A percentile compares a stretch with the other conserved stretches of the same genome.
Evolutionary conservation across 2,888 invertebrate genomes (phyloP).

Genomic region (Eupithecia subumbrata): DNA sequence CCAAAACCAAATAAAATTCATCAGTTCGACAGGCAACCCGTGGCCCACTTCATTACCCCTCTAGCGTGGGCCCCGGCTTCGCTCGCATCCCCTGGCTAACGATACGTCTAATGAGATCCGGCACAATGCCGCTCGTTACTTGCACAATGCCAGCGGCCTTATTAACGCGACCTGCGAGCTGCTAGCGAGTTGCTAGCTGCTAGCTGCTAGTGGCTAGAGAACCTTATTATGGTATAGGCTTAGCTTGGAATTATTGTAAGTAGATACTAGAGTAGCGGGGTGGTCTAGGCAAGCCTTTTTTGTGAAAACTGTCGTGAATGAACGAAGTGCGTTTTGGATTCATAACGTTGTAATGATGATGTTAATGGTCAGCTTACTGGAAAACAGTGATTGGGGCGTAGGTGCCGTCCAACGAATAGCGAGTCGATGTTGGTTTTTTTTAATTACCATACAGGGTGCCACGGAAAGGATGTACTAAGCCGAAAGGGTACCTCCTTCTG

Average conservation of each 20-base stretch:
- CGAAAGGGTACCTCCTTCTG: no score
- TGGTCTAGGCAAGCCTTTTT: no score
- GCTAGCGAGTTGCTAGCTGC: background rate
- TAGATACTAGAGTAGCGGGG: background rate
- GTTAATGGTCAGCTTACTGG: no score
- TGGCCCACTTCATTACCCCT: background rate
- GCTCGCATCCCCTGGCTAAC: constrained; percentile 31
- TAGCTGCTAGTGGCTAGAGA: background rate
- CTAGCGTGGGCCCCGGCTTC: background rate
- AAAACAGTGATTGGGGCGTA: no score
- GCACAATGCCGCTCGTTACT: constrained; percentile 45
- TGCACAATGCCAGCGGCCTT: constrained; percentile 38
- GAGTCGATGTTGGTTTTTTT: no score
- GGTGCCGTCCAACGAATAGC: no score
- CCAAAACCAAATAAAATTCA: background rate
- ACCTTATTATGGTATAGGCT: background rate
- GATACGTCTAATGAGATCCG: constrained; percentile 44
- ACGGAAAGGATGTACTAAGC: no score
- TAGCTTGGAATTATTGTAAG: background rate
- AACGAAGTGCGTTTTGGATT: no score
- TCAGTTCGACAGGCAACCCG: background rate
- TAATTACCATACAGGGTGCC: no score
- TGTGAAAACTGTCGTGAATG: no score
- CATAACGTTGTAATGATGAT: no score
- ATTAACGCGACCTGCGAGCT: constrained; percentile 23